These are phyloP conservation scores for Napeogenes inachia DNA, from an alignment of 2,888 invertebrate species.

Conservation along the genomic window DNA sequence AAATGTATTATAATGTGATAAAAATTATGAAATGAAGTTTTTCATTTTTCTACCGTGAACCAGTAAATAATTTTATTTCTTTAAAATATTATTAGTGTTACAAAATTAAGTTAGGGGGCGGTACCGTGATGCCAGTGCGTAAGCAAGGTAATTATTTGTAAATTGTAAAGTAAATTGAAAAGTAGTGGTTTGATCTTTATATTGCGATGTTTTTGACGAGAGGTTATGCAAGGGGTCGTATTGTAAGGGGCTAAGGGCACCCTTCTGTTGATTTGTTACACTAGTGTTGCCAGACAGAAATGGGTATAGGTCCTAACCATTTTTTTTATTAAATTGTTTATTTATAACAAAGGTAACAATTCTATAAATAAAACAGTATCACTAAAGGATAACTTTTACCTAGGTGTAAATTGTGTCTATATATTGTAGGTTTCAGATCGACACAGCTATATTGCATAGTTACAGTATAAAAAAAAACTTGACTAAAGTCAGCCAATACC, in stretches of 20 bases:
- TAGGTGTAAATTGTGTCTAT: too few relatives aligned
- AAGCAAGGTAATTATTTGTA: slow-evolving; percentile 81
- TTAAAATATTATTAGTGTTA: slow-evolving; percentile 55
- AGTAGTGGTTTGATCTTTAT: slow-evolving; percentile 20
- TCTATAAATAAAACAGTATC: slow-evolving; percentile 18
- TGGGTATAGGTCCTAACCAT: slow-evolving; percentile 6
- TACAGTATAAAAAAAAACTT: too few relatives aligned
- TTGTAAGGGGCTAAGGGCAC: slow-evolving; percentile 11
- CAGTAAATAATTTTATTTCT: slow-evolving; percentile 58
- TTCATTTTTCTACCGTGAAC: slow-evolving; percentile 49
- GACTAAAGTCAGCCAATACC: too few relatives aligned
- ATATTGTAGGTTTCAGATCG: too few relatives aligned
- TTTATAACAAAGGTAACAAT: slow-evolving; percentile 7
- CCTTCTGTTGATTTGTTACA: slow-evolving; percentile 7
- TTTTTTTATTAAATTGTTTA: slow-evolving; percentile 22
- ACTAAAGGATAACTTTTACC: neutral
- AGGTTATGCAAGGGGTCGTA: slow-evolving; percentile 25
- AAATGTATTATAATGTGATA: slow-evolving; percentile 57
- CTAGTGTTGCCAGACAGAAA: slow-evolving; percentile 14
- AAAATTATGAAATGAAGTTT: slow-evolving; percentile 63
- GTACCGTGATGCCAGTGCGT: slow-evolving; percentile 83
- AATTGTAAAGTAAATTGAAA: slow-evolving; percentile 23
- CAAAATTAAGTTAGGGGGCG: slow-evolving; percentile 71
- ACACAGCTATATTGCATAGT: too few relatives aligned
- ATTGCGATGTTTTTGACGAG: slow-evolving; percentile 23